Evolutionary conservation across 2,113 vertebrate species (phyloP).

Genomic region (Epinephelus moara): DNA sequence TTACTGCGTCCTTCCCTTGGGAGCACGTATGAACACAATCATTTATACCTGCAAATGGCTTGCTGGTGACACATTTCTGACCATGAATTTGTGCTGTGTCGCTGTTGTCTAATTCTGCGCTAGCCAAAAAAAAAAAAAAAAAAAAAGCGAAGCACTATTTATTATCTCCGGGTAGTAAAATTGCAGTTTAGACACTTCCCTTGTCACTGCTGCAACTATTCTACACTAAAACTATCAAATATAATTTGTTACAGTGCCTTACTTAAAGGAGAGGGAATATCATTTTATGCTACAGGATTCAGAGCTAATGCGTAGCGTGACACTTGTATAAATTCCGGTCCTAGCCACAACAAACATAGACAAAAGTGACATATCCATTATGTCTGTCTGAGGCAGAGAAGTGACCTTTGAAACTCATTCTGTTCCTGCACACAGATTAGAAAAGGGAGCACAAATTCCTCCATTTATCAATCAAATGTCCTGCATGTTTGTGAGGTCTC

Average conservation of each 20-base stretch:
- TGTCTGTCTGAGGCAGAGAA: constrained; percentile 52
- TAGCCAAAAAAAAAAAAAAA: constrained; percentile 22
- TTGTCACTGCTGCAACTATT: neutral
- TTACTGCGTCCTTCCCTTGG: constrained; percentile 41
- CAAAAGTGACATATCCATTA: constrained; percentile 67
- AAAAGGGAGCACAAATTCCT: constrained; percentile 32
- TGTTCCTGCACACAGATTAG: constrained; percentile 59
- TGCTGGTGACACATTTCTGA: constrained; percentile 41
- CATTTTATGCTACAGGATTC: constrained; percentile 48
- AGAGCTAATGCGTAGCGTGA: constrained; percentile 20
- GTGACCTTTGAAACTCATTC: constrained; percentile 73
- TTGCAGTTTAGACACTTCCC: neutral
- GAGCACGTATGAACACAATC: constrained; percentile 36
- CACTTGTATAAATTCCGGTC: constrained; percentile 27
- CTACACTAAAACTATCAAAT: constrained; percentile 27
- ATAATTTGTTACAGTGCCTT: constrained; percentile 23
- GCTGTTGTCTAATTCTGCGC: constrained; percentile 10
- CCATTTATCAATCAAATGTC: constrained; percentile 54
- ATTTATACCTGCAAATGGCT: constrained; percentile 63
- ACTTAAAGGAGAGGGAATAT: constrained; percentile 5
- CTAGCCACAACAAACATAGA: constrained; percentile 22
- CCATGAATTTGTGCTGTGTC: constrained; percentile 14
- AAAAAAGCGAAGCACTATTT: constrained; percentile 5
- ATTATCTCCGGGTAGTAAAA: constrained; percentile 18
- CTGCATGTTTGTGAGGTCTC: constrained; percentile 30